Percentiles rank a stretch among this genome's conserved stretches.
Evolutionary conservation across 1,140 invertebrate genomes (phyloP).

Genomic region (Drosophila cardini): DNA sequence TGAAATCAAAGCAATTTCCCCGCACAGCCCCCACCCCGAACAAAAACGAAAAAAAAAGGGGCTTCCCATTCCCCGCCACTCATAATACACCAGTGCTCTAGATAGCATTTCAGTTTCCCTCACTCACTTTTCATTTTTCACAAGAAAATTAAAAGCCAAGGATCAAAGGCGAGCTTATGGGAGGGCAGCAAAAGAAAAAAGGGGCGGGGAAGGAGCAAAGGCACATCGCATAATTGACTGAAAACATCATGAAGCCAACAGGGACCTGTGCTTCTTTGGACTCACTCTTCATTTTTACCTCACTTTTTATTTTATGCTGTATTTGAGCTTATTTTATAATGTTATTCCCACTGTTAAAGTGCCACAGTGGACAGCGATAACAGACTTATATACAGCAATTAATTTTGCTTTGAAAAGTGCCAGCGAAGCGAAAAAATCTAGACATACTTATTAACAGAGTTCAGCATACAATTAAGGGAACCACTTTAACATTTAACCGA

Average conservation of each 20-base stretch:
- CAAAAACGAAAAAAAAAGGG: neutral
- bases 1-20: slow-evolving; percentile 60
- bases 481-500: neutral
- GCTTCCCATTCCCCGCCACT: neutral
- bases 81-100: slow-evolving; percentile 31
- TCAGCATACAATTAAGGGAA: neutral
- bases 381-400: slow-evolving; percentile 10
- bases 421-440: neutral
- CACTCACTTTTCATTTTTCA: slow-evolving; percentile 26
- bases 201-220: slow-evolving; percentile 14
- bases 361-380: slow-evolving; percentile 37
- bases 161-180: slow-evolving; percentile 60
- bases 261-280: slow-evolving; percentile 20
- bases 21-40: neutral
- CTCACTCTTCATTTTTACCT: slow-evolving; percentile 26
- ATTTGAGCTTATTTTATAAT: slow-evolving; percentile 46
- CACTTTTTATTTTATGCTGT: slow-evolving; percentile 12
- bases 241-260: slow-evolving; percentile 64
- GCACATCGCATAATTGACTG: slow-evolving; percentile 68
- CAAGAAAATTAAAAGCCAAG: slow-evolving; percentile 67
- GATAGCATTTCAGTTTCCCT: slow-evolving; percentile 42
- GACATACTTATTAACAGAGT: no score
- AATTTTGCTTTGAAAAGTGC: neutral
- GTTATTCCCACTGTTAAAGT: slow-evolving; percentile 42
- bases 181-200: slow-evolving; percentile 3